These are phyloP conservation scores for Thymelicus sylvestris DNA, from an alignment of 2,888 invertebrate genomes.

Conservation along the genomic window DNA sequence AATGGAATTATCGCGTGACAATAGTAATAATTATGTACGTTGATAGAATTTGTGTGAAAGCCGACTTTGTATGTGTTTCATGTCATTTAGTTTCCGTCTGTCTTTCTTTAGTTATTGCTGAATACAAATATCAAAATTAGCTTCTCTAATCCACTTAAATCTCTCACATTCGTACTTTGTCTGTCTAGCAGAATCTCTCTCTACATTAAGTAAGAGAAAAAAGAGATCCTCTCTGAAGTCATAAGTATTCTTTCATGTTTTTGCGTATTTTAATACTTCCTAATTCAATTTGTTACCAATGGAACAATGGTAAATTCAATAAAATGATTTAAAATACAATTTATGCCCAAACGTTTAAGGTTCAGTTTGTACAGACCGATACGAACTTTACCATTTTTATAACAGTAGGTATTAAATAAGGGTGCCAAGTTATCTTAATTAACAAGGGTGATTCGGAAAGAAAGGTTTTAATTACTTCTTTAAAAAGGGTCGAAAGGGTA, in stretches of 20 bases:
- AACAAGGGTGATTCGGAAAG: constrained; percentile 21
- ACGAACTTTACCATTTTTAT: background rate
- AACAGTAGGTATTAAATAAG: background rate
- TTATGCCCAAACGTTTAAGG: too few species aligned
- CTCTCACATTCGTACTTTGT: too few species aligned
- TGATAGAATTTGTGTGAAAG: constrained; percentile 1
- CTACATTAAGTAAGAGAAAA: too few species aligned
- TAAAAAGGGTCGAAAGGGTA: constrained; percentile 13
- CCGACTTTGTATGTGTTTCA: background rate
- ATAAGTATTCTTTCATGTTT: too few species aligned
- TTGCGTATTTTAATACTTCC: too few species aligned
- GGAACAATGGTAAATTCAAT: too few species aligned
- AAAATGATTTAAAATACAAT: too few species aligned
- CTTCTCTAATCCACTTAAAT: too few species aligned
- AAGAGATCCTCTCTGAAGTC: too few species aligned
- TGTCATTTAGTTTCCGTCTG: background rate
- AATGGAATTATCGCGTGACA: background rate
- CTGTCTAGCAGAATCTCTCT: too few species aligned
- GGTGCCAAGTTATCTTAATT: constrained; percentile 21
- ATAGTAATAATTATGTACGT: background rate
- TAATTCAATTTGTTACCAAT: too few species aligned
- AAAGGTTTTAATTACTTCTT: constrained; percentile 34
- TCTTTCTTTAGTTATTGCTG: background rate
- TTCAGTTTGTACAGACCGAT: background rate
- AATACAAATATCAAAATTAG: too few species aligned